Evolutionary conservation across 2,113 vertebrate genomes (phyloP).

Genomic region (Blennius ocellaris): DNA sequence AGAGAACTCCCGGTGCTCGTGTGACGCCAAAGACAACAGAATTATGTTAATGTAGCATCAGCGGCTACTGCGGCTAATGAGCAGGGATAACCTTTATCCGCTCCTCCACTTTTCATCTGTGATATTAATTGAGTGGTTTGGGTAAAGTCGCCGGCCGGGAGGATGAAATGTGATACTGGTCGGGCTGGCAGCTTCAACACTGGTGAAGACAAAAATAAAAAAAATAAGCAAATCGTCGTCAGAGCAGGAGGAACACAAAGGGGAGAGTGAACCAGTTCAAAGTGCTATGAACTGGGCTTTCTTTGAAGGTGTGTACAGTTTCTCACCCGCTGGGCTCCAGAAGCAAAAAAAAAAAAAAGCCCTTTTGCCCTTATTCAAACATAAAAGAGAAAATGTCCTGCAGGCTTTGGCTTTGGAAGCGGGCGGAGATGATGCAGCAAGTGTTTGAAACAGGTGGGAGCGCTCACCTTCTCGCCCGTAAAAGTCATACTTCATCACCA

Average conservation of each 20-base stretch:
- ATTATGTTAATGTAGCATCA: constrained; percentile 43
- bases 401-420: constrained; percentile 16
- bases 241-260: constrained; percentile 16
- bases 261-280: constrained; percentile 53
- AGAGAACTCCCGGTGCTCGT: background rate
- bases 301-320: constrained; percentile 63
- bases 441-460: constrained; percentile 32
- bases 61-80: constrained; percentile 38
- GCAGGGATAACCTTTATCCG: constrained; percentile 38
- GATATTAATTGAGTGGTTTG: constrained; percentile 55
- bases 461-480: constrained; percentile 16
- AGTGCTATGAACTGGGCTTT: constrained; percentile 31
- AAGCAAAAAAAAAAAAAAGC: constrained; percentile 34
- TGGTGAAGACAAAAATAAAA: constrained; percentile 38
- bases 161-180: constrained; percentile 43
- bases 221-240: constrained; percentile 13
- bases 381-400: constrained; percentile 55
- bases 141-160: constrained; percentile 27
- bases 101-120: constrained; percentile 7
- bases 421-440: constrained; percentile 10
- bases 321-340: constrained; percentile 66
- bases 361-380: constrained; percentile 51
- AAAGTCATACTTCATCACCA: constrained; percentile 20
- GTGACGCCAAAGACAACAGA: constrained; percentile 32
- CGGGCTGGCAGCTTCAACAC: constrained; percentile 22